Conservation (phyloP, 2,888 invertebrate genomes). For the Micoletzkya japonica region DNA sequence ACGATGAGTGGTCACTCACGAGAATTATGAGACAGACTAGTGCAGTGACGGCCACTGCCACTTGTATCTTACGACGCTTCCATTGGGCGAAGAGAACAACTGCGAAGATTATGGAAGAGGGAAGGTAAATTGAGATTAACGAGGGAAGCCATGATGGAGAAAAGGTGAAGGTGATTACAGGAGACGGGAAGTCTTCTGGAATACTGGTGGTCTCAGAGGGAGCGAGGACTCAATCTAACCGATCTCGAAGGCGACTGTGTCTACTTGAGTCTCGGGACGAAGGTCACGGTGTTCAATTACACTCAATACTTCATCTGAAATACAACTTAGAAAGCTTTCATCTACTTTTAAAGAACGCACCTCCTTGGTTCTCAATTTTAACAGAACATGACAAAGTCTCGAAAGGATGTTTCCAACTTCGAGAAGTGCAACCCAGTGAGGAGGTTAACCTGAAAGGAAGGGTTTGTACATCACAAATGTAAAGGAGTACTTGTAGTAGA, state of each 20-base stretch:
- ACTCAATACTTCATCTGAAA: constrained; percentile 24
- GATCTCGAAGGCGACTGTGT: constrained; percentile 25
- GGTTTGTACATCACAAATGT: background rate
- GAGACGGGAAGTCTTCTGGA: constrained; percentile 48
- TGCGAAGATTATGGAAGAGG: constrained; percentile 54
- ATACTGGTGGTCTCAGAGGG: background rate
- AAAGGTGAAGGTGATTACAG: constrained; percentile 41
- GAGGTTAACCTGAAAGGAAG: constrained; percentile 13
- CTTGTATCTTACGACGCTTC: constrained; percentile 27
- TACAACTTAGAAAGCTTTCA: background rate
- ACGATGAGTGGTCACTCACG: constrained; percentile 4
- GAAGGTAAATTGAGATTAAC: constrained; percentile 52
- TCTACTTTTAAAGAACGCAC: constrained; percentile 28
- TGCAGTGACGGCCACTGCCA: constrained; percentile 23
- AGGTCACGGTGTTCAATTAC: constrained; percentile 29
- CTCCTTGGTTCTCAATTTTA: constrained; percentile 42
- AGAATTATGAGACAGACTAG: constrained; percentile 25
- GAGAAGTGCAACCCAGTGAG: constrained; percentile 23
- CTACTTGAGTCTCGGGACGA: constrained; percentile 14
- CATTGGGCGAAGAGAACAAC: constrained; percentile 41
- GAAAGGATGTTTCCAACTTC: constrained; percentile 58
- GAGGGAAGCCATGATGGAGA: constrained; percentile 49
- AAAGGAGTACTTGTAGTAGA: constrained; percentile 29
- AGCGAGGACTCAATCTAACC: background rate
- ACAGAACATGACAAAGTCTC: constrained; percentile 48